Base-by-base conservation (phyloP, 2,797 vertebrate genomes). In the Rhyacichthys aspro region DNA sequence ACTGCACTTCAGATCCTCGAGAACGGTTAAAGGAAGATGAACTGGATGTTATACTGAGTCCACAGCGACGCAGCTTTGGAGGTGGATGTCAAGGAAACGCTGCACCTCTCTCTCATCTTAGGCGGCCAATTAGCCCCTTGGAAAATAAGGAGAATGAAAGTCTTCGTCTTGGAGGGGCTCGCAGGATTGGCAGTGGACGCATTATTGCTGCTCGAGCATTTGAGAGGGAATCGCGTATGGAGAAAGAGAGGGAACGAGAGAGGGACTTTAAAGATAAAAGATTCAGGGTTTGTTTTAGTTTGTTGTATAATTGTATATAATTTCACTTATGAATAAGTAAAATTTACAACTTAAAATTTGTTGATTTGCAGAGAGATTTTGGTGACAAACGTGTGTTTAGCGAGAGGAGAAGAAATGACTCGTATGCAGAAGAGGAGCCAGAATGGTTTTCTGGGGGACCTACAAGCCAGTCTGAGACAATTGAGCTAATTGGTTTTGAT, bases 401-500 rank as follows among this genome's bases (percentile, higher is more conserved):
- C 53, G 98, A 98, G 73, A 91, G 97, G 18, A 95, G 96, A 86
- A 94, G 96, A 83, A 98, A 98, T 62, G 98, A 99, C 74, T 98
- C 97, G 0, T 98, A 96, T 61, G 96, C 95, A 8, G 98, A 99
- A 66, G 98, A 99, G 70, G 96, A 99, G 56, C 97, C 97, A 0
- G 98, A 99, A 71, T 99, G 98, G 97, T 99, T 98, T 79, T 98
- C 98, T 43, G 95, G 84, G 36, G 98, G 97, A 55, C 97, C 97
- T 48, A 98, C 96, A 7, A 99, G 97, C 83, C 98, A 99, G 80
- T 99, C 97, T 1, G 98, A 99, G 89, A 99, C 98, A 7, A 99
- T 99, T 67, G 97, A 98, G 64, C 94, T 99, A 41, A 99, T 94
- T 43, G 97, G 97, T 45, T 98, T 99, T 82, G 97, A 98, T 54